Conservation (phyloP, 2,888 invertebrate genomes). For the Sinodicranocentrus sp. region DNA sequence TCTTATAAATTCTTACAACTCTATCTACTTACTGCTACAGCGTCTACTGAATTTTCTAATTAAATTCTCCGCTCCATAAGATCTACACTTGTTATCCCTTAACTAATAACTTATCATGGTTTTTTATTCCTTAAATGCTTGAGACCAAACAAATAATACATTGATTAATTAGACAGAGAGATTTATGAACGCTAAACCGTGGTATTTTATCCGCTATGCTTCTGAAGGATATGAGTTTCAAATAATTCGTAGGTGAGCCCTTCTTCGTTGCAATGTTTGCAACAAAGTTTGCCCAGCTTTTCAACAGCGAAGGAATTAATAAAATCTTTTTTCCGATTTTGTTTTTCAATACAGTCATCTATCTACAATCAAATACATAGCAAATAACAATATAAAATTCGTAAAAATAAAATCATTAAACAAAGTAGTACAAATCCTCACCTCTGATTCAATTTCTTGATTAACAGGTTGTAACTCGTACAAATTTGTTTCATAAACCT, state of each 20-base stretch:
- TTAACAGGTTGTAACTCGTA: slow-evolving; percentile 66
- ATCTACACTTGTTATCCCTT: not conserved
- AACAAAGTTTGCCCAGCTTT: slow-evolving; percentile 39
- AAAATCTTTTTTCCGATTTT: slow-evolving; percentile 49
- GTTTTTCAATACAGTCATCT: slow-evolving; percentile 60
- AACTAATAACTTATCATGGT: not conserved
- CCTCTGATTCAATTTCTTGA: slow-evolving; percentile 69
- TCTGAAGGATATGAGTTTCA: slow-evolving; percentile 50
- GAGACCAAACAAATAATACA: slow-evolving; percentile 13
- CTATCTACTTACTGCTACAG: not conserved
- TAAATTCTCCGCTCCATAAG: not conserved
- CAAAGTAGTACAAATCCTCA: slow-evolving; percentile 37
- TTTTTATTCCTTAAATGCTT: not conserved
- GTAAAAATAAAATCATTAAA: no score
- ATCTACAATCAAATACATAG: slow-evolving; percentile 43
- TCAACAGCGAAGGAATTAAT: slow-evolving; percentile 51
- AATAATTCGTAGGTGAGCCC: slow-evolving; percentile 52
- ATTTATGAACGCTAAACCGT: not conserved
- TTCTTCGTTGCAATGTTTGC: slow-evolving; percentile 51
- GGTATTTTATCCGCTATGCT: slow-evolving; percentile 47
- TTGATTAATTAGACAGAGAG: not conserved
- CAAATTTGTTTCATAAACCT: slow-evolving; percentile 49
- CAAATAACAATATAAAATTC: not conserved
- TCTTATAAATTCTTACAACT: no score
- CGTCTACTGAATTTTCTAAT: not conserved